Evolutionary conservation across 2,113 vertebrate genomes (phyloP).

Genomic region (Illadopsis cleaveri): DNA sequence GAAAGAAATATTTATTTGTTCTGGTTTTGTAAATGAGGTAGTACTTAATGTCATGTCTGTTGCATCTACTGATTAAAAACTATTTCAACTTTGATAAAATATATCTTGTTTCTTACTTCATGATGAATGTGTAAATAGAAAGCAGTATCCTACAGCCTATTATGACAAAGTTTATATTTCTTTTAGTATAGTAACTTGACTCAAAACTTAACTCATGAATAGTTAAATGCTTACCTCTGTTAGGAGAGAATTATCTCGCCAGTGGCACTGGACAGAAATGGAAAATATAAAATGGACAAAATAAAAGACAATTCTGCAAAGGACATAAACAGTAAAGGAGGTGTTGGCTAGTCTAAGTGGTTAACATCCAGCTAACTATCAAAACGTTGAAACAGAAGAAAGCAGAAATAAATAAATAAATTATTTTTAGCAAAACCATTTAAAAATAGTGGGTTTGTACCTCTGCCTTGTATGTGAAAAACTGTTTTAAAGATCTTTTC

Average conservation of each 20-base stretch:
- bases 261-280: neutral
- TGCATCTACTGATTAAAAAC: neutral
- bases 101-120: neutral
- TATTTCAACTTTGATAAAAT: neutral
- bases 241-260: neutral
- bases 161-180: neutral
- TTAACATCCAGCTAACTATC: neutral
- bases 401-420: neutral
- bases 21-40: neutral
- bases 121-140: neutral
- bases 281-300: no score
- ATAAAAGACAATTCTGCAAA: neutral
- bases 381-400: neutral
- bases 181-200: neutral
- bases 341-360: neutral
- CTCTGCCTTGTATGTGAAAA: neutral
- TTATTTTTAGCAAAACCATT: rapidly evolving
- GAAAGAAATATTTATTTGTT: neutral
- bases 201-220: neutral
- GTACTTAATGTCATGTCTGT: neutral
- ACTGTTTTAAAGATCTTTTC: neutral
- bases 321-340: neutral
- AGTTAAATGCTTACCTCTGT: neutral
- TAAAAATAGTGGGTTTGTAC: neutral
- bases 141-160: neutral